These are phyloP conservation scores for Kobus ellipsiprymnus DNA, from an alignment of 2,113 vertebrate genomes.

Conservation along the genomic window DNA sequence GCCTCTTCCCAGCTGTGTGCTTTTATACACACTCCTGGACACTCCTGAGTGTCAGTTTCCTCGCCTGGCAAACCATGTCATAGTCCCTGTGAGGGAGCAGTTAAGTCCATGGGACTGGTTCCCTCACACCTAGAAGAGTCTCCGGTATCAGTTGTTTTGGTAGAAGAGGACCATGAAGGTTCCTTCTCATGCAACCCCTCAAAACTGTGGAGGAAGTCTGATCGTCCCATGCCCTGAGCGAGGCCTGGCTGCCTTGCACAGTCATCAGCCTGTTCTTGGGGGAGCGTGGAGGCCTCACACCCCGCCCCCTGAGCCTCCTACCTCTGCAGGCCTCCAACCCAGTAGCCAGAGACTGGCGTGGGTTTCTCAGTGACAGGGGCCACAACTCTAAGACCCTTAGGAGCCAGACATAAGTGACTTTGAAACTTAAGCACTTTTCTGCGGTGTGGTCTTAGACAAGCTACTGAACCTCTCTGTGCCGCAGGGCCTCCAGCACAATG, in stretches of 20 bases:
- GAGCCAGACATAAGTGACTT: not conserved
- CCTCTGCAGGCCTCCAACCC: not conserved
- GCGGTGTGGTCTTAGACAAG: not conserved
- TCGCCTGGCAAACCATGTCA: not conserved
- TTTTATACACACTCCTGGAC: not conserved
- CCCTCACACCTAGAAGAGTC: not conserved
- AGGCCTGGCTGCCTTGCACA: not conserved
- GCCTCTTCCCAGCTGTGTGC: not conserved
- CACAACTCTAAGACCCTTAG: not conserved
- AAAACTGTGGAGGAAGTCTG: not conserved
- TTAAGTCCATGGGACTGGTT: not conserved
- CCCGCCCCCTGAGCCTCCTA: not conserved
- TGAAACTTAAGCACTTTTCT: not conserved
- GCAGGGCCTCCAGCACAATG: not conserved
- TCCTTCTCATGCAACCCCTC: not conserved
- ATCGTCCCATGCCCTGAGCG: not conserved
- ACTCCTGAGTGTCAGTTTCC: too few species aligned
- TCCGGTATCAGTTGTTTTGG: fast-evolving
- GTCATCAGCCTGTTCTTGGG: fast-evolving
- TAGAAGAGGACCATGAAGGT: not conserved
- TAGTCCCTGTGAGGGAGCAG: too few species aligned
- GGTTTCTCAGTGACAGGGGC: not conserved
- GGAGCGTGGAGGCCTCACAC: not conserved
- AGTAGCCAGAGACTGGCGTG: fast-evolving
- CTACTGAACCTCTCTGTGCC: not conserved